Percentiles rank a stretch among this genome's conserved stretches.
Conservation (phyloP, 2,113 vertebrate species). For the Odocoileus virginianus region DNA sequence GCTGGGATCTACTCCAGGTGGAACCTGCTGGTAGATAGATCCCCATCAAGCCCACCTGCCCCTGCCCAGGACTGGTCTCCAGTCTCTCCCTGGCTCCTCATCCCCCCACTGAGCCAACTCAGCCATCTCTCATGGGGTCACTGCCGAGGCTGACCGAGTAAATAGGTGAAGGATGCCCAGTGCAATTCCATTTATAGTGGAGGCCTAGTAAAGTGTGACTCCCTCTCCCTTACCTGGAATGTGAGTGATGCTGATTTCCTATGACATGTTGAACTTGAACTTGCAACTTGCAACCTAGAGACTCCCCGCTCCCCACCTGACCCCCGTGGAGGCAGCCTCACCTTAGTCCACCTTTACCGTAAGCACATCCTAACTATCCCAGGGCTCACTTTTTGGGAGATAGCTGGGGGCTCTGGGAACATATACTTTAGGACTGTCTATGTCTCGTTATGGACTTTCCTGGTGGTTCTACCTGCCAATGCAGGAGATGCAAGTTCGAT, state of each 20-base stretch:
- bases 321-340: rapidly evolving
- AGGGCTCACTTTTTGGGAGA: no score
- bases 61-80: neutral
- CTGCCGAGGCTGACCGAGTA: rapidly evolving
- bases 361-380: no score
- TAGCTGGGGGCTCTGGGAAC: neutral
- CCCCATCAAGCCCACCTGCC: no score
- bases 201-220: rapidly evolving
- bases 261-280: rapidly evolving
- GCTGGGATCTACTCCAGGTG: neutral
- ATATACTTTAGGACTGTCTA: neutral
- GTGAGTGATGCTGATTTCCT: neutral
- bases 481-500: neutral
- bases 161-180: rapidly evolving
- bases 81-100: neutral
- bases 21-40: neutral
- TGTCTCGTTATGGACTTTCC: neutral
- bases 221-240: neutral
- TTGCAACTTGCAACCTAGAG: neutral
- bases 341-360: neutral
- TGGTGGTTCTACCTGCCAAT: neutral
- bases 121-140: rapidly evolving
- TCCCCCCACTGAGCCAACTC: neutral
- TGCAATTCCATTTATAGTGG: rapidly evolving
- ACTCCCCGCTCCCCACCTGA: neutral